phyloP scores from a whole-genome alignment of 2,888 invertebrate species.

The Cremastinae sp. region DNA sequence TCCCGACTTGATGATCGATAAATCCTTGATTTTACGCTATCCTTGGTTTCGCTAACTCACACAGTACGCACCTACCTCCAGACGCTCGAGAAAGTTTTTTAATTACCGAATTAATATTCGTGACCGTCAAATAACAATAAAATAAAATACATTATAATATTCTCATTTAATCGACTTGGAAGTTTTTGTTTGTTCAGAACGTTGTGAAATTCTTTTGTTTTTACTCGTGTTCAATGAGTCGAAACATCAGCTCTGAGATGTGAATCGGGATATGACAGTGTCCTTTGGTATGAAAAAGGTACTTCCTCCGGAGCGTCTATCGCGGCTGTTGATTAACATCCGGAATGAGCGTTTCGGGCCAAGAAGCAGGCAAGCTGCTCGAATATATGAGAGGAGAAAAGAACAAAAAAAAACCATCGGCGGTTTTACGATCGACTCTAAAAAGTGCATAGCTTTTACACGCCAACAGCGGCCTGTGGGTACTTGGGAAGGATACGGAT shows the following conservation, averaged over 20 bases:
- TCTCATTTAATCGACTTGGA: too few relatives aligned
- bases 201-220: too few relatives aligned
- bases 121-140: slow-evolving; percentile 5
- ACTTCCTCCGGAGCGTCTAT: too few relatives aligned
- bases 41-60: not conserved
- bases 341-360: slow-evolving; percentile 43
- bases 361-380: too few relatives aligned
- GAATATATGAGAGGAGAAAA: slow-evolving; percentile 55
- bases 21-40: slow-evolving; percentile 49
- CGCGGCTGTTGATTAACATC: not conserved
- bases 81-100: slow-evolving; percentile 55
- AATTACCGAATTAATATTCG: slow-evolving; percentile 53
- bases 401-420: slow-evolving; percentile 56
- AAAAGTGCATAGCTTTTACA: slow-evolving; percentile 54
- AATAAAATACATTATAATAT: too few relatives aligned
- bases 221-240: too few relatives aligned
- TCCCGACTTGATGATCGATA: slow-evolving; percentile 48
- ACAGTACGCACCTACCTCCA: slow-evolving; percentile 5
- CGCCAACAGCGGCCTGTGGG: slow-evolving; percentile 15
- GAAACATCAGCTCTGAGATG: too few relatives aligned
- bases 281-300: too few relatives aligned
- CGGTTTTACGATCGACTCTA: slow-evolving; percentile 61
- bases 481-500: slow-evolving; percentile 26
- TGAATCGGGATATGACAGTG: too few relatives aligned
- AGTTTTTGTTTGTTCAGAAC: too few relatives aligned